Evolutionary conservation across 1,140 invertebrate species (phyloP), one percentile per base, ranked within the genome.

Genomic region (Zaprionus vittiger): DNA sequence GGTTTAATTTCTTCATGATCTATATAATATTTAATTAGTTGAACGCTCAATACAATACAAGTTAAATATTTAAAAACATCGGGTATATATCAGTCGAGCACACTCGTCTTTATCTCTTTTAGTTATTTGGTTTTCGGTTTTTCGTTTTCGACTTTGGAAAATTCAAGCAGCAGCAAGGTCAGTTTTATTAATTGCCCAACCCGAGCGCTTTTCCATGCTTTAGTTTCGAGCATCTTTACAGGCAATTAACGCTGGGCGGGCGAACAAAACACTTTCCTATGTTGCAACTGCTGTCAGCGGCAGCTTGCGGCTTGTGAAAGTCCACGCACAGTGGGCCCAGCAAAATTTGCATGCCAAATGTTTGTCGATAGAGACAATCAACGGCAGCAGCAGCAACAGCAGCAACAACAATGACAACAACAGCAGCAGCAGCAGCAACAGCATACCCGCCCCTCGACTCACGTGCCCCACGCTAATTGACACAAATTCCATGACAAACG

Each of bases 121-220:
- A 22, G 12, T 55, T 57, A n/a, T 68, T 67, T 64, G 26, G 64
- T 80, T 69, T 79, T 77, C 55, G 7, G 44, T 12, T 71, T 79
- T 63, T 17, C 6, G n/a, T 41, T 20, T 31, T 49, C 24, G 44
- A 59, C 61, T 34, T 71, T 38, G 72, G 84, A 76, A 89, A 87
- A 87, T 66, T 69, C 2, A 11, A 34, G 31, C 81, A 81, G 68
- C 81, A 71, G 81, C 84, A 87, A 89, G 84, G 84, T 87, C 84
- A 90, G 84, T 84, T 84, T 89, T 84, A 87, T 87, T 89, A 87
- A 87, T 87, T 87, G 84, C 74, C 84, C 73, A 20, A 55, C 56
- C 59, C 28, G 52, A 59, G 60, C 26, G 26, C 56, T 73, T 62
- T 65, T 26, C 67, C 57, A 56, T 74, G 72, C 65, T 62, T 71